These are phyloP conservation scores for Tokudaia tokunoshimensis DNA, from an alignment of 2,797 vertebrate species.

Conservation along the genomic window DNA sequence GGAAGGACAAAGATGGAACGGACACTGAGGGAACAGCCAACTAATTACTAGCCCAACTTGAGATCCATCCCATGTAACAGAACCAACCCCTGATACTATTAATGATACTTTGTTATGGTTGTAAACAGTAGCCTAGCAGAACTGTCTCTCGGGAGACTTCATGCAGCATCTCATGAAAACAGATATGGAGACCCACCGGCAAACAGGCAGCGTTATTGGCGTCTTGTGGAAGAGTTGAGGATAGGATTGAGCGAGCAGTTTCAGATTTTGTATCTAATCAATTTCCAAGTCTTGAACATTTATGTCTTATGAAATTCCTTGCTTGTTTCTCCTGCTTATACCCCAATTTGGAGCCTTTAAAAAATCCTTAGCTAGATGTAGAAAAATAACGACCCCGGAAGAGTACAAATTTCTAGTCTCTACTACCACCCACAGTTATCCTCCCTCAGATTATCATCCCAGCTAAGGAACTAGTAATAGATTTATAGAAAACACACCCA, in stretches of 20 bases:
- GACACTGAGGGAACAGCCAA: neutral
- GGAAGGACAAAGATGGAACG: neutral
- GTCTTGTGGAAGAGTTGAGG: neutral
- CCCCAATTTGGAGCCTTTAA: neutral
- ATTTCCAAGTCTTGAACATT: neutral
- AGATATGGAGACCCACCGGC: neutral
- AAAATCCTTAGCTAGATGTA: neutral
- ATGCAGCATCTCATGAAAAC: neutral
- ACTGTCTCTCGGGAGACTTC: neutral
- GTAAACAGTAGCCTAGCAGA: neutral
- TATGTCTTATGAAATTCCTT: neutral
- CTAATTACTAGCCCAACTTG: neutral
- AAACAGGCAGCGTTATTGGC: neutral
- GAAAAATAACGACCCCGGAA: neutral
- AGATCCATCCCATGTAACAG: neutral
- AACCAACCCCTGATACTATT: neutral
- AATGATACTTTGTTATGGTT: neutral
- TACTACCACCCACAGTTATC: neutral
- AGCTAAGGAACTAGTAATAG: neutral
- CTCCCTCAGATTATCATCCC: neutral
- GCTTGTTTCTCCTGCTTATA: neutral
- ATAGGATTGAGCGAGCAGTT: neutral
- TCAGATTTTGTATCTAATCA: neutral
- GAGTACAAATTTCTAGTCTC: neutral
- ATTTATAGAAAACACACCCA: neutral